A percentile compares a stretch with the other conserved stretches of the same genome.
Evolutionary conservation across 2,888 invertebrate genomes (phyloP).

Genomic region (Sphaeridia pumilis): DNA sequence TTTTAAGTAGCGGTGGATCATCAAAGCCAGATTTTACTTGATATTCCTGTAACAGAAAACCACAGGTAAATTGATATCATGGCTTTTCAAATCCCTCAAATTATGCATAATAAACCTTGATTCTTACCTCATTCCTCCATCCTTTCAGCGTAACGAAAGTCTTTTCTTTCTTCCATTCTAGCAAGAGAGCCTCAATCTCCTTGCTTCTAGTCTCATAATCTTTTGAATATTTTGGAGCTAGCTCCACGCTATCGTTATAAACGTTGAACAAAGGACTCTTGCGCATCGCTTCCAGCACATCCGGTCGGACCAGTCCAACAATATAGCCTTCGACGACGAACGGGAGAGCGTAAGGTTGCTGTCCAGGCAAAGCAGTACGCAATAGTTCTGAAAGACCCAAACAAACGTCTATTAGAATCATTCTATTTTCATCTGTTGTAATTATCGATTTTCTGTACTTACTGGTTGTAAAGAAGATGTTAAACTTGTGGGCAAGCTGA

Average conservation of each 20-base stretch:
- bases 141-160: slow-evolving; percentile 71
- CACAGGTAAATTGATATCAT: too few species aligned
- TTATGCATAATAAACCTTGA: too few species aligned
- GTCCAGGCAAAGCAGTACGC: too few species aligned
- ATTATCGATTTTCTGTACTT: too few species aligned
- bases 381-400: too few species aligned
- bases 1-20: slow-evolving; percentile 52
- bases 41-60: too few species aligned
- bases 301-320: slow-evolving; percentile 74
- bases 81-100: too few species aligned
- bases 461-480: slow-evolving; percentile 81
- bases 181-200: slow-evolving; percentile 64
- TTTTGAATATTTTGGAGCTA: slow-evolving; percentile 68
- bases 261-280: slow-evolving; percentile 72
- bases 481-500: slow-evolving; percentile 73
- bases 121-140: slow-evolving; percentile 87
- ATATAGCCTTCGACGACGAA: slow-evolving; percentile 80
- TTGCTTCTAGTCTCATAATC: slow-evolving; percentile 70
- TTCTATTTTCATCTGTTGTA: too few species aligned
- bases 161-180: slow-evolving; percentile 60
- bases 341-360: slow-evolving; percentile 42
- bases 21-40: slow-evolving; percentile 70
- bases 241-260: slow-evolving; percentile 59
- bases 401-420: too few species aligned
- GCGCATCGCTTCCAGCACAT: slow-evolving; percentile 67